A percentile compares a stretch with the other conserved stretches of the same genome.
Evolutionary conservation across 2,113 vertebrate species (phyloP).

Genomic region (Trachemys scripta): DNA sequence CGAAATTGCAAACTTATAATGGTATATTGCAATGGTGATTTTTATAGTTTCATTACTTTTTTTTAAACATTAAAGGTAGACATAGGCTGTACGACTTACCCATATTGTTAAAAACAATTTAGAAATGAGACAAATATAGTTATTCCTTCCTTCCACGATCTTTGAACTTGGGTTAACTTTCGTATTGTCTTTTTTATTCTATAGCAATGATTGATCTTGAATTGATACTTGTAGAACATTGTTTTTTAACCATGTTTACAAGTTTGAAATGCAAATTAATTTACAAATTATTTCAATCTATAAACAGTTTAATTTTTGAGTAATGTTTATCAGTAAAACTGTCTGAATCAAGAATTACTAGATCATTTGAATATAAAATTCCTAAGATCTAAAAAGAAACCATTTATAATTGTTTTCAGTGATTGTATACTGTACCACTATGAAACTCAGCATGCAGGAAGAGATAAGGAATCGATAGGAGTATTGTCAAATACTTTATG

Average conservation of each 20-base stretch:
- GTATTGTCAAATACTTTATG: background rate
- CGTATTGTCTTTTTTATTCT: background rate
- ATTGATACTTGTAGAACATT: background rate
- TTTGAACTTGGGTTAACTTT: background rate
- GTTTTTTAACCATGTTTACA: background rate
- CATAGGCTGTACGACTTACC: background rate
- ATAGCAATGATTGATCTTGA: background rate
- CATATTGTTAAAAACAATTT: background rate
- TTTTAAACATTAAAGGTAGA: background rate
- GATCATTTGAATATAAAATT: background rate
- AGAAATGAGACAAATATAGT: background rate
- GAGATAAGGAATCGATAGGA: background rate
- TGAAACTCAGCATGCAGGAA: background rate
- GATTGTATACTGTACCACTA: background rate
- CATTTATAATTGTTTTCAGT: background rate
- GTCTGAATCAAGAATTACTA: background rate
- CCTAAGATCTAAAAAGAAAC: background rate
- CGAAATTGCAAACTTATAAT: background rate
- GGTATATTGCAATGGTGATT: background rate
- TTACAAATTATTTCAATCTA: background rate
- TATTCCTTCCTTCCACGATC: background rate
- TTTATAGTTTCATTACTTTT: background rate
- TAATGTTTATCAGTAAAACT: background rate
- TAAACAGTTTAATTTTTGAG: background rate
- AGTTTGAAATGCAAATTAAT: background rate